These are phyloP conservation scores for Urechis unicinctus DNA, from an alignment of 2,888 invertebrate genomes.

Conservation along the genomic window DNA sequence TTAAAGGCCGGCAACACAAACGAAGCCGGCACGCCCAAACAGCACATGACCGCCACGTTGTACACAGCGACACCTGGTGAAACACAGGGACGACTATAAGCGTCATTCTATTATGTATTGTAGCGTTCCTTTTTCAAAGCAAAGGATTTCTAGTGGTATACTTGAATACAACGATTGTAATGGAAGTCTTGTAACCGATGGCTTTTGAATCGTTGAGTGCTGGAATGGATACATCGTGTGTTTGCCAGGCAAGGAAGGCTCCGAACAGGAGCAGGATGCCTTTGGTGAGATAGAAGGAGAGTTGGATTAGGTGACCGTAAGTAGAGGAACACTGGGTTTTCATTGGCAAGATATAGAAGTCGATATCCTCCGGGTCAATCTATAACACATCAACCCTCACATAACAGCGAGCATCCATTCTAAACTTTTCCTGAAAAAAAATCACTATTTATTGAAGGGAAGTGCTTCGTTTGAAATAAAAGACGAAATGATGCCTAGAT, in stretches of 20 bases:
- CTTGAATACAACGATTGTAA: not conserved
- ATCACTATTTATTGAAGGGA: too few species aligned
- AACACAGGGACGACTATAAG: too few species aligned
- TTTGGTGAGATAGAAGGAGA: constrained; percentile 12
- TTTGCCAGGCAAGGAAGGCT: constrained; percentile 20
- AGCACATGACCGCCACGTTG: constrained; percentile 22
- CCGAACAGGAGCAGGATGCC: constrained; percentile 18
- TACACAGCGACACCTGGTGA: constrained; percentile 20
- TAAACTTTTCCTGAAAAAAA: too few species aligned
- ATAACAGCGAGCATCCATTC: too few species aligned
- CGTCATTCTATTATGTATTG: too few species aligned
- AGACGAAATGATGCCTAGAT: too few species aligned
- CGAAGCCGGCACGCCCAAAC: constrained; percentile 20
- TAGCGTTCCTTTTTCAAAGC: too few species aligned
- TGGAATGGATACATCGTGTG: constrained; percentile 12
- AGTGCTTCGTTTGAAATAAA: too few species aligned
- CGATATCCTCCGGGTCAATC: constrained; percentile 4
- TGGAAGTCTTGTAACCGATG: too few species aligned
- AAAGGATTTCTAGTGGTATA: not conserved
- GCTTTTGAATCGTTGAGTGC: constrained; percentile 24
- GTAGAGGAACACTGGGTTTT: constrained; percentile 9
- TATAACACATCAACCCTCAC: too few species aligned
- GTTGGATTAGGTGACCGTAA: constrained; percentile 8
- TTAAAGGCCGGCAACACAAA: constrained; percentile 17
- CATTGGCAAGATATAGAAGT: constrained; percentile 7